Evolutionary conservation across 1,140 invertebrate genomes (phyloP).

Genomic region (Apis laboriosa): DNA sequence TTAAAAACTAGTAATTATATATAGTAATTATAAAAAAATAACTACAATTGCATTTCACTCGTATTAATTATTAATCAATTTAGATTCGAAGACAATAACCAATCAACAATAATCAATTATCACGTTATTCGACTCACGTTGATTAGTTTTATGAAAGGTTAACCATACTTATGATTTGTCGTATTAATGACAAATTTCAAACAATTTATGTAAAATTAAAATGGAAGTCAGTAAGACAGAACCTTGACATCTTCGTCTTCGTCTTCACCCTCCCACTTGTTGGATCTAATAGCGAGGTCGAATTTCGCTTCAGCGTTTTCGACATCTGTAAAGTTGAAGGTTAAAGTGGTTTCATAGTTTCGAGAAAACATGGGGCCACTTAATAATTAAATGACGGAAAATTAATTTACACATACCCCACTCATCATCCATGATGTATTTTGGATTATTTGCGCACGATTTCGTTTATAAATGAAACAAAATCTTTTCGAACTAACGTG

Average conservation of each 20-base stretch:
- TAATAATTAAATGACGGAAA: neutral
- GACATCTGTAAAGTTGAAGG: constrained; percentile 73
- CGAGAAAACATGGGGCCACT: neutral
- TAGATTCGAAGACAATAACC: neutral
- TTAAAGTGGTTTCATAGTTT: constrained; percentile 49
- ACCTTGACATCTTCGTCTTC: constrained; percentile 92
- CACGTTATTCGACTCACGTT: constrained; percentile 6
- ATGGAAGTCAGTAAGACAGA: constrained; percentile 43
- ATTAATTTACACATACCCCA: constrained; percentile 53
- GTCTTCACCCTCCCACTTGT: constrained; percentile 95
- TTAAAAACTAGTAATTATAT: neutral
- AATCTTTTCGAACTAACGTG: constrained; percentile 48
- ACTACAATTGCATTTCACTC: neutral
- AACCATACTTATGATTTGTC: constrained; percentile 1
- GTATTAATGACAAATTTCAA: constrained; percentile 8
- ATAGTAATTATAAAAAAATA: neutral
- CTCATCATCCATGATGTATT: constrained; percentile 57
- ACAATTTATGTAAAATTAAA: constrained; percentile 37
- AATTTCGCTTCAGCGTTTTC: constrained; percentile 75
- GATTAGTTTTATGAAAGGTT: constrained; percentile 24
- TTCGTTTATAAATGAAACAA: constrained; percentile 27
- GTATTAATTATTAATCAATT: neutral
- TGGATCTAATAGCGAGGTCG: constrained; percentile 78
- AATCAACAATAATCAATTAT: constrained; percentile 8
- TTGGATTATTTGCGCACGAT: constrained; percentile 50